These are phyloP conservation scores for Ceratitis capitata DNA, from an alignment of 1,140 invertebrate species.

Conservation along the genomic window DNA sequence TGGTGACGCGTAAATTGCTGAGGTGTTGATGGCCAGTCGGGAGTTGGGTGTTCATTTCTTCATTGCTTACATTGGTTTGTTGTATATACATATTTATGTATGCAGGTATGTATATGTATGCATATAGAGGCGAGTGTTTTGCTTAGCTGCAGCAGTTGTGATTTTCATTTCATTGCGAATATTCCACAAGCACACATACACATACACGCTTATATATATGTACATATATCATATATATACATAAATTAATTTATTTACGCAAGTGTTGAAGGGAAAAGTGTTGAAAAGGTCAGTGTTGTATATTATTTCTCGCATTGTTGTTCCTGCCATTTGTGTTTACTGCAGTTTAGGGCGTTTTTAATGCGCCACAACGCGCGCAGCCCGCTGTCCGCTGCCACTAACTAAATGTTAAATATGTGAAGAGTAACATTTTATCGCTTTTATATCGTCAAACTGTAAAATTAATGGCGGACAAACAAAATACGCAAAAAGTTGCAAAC, in stretches of 20 bases:
- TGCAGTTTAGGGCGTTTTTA: slow-evolving; percentile 14
- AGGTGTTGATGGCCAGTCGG: slow-evolving; percentile 2
- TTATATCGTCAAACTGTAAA: slow-evolving; percentile 41
- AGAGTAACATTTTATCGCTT: slow-evolving; percentile 30
- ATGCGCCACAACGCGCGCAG: neutral
- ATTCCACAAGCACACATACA: neutral
- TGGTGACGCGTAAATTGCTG: slow-evolving; percentile 19
- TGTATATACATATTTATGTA: no score
- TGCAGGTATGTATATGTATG: no score
- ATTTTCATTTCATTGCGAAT: neutral
- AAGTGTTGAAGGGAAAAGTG: neutral
- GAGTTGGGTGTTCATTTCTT: neutral
- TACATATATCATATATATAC: no score
- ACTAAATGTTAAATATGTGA: neutral
- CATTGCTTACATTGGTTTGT: neutral
- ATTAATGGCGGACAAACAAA: neutral
- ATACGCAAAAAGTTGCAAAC: neutral
- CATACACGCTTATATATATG: neutral
- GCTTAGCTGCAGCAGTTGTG: neutral
- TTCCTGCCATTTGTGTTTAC: neutral
- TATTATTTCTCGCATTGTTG: neutral
- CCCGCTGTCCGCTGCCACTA: no score
- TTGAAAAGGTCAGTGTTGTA: neutral
- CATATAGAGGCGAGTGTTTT: neutral
- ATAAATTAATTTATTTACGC: no score